These are phyloP conservation scores for Antechinus flavipes DNA, from an alignment of 2,113 vertebrate genomes.

Conservation along the genomic window DNA sequence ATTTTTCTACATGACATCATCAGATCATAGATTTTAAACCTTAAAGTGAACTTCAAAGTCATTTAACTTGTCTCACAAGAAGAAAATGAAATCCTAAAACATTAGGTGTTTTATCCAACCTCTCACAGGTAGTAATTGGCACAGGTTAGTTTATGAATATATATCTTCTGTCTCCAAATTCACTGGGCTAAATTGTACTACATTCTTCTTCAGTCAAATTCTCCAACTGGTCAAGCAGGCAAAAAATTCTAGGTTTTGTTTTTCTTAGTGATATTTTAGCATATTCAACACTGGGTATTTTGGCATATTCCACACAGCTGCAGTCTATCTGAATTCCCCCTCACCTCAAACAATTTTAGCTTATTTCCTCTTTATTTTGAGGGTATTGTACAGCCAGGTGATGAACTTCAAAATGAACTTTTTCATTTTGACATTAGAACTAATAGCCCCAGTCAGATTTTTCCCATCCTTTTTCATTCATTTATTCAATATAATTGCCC, in stretches of 20 bases:
- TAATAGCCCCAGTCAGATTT: background rate
- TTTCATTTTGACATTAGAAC: conserved; percentile 33
- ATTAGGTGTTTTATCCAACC: background rate
- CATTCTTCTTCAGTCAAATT: background rate
- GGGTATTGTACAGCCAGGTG: background rate
- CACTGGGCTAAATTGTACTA: background rate
- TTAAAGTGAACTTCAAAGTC: background rate
- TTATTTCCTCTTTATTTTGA: background rate
- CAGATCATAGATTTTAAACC: background rate
- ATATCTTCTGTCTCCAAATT: background rate
- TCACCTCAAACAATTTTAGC: conserved; percentile 12
- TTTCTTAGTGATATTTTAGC: background rate
- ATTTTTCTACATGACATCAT: conserved; percentile 7
- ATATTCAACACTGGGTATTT: background rate
- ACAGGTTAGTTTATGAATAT: background rate
- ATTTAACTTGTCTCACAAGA: background rate
- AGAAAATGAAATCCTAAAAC: conserved; percentile 10
- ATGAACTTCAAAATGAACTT: background rate
- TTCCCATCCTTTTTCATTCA: conserved; percentile 31
- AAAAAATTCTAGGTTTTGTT: background rate
- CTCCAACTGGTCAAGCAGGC: background rate
- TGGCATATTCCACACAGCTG: background rate
- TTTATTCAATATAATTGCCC: conserved; percentile 39
- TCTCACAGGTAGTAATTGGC: background rate
- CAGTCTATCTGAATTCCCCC: conserved; percentile 40